Conservation (phyloP, 1,140 invertebrate species). For the Pantala flavescens region DNA sequence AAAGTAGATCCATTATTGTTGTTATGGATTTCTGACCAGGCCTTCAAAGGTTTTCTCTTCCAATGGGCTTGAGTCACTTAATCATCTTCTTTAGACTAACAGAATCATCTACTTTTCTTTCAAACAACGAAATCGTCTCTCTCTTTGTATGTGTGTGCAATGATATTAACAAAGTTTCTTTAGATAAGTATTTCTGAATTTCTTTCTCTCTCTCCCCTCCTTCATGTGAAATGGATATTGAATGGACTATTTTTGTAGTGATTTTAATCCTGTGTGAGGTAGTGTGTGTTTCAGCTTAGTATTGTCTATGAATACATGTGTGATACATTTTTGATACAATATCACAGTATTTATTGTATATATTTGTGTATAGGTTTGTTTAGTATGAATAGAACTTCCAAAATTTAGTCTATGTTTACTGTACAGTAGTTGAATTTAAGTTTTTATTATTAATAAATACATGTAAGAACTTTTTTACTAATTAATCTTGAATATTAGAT, state of each 20-base stretch:
- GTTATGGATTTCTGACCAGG: slow-evolving; percentile 41
- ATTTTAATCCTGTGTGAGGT: neutral
- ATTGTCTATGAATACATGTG: neutral
- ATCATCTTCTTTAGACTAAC: neutral
- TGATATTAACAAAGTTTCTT: neutral
- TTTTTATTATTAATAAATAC: too few relatives aligned
- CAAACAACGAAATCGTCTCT: neutral
- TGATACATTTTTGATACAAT: too few relatives aligned
- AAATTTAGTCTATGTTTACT: too few relatives aligned
- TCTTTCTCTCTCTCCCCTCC: neutral
- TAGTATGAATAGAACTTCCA: too few relatives aligned
- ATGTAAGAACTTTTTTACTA: too few relatives aligned
- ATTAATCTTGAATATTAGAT: too few relatives aligned
- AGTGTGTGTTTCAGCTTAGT: neutral
- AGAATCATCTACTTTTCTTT: too few relatives aligned
- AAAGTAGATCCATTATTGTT: slow-evolving; percentile 23
- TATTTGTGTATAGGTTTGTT: too few relatives aligned
- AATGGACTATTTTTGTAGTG: neutral
- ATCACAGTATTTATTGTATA: too few relatives aligned
- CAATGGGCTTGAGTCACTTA: neutral
- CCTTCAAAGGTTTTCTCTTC: neutral
- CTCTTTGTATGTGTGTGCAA: neutral
- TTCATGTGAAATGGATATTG: slow-evolving; percentile 4
- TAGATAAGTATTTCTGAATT: neutral
- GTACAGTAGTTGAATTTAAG: too few relatives aligned